Base-by-base conservation (phyloP, 2,797 vertebrate species). In the Platyrinchus mystaceus region DNA sequence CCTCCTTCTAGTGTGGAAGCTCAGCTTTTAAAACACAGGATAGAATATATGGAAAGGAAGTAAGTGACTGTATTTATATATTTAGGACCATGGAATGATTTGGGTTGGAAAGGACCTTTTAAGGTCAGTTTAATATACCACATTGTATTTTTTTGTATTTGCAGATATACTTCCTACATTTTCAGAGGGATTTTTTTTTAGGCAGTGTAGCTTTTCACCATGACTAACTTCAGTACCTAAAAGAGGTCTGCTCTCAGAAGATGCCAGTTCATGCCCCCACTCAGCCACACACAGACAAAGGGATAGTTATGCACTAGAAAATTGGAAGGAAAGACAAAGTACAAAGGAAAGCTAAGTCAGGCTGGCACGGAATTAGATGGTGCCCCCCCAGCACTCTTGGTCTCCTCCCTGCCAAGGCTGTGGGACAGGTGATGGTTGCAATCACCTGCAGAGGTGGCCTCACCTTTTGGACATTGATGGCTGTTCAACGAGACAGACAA, bases 1-100 rank as follows among this genome's bases (percentile, higher is more conserved):
- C 80, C 87, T 86, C 43, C 78, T 88, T 59, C 52, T 20, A 59
- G 34, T 53, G 76, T 46, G 67, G 81, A 95, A 96, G 74, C 62
- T 87, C 84, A 88, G 76, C 55, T 74, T 89, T 85, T 70, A 80
- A 74, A 93, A 59, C 56, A 52, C 12, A 30, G n/a, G 70, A 44
- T 1, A 47, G 36, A 80, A 62, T 1, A 2, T 27, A 37, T 16
- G 22, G 81, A 84, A 86, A 78, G 30, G 24, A 70, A 67, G 39
- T 47, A 62, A 69, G n/a, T 53, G 37, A 46, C 37, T 84, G 5
- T 68, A 44, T 39, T 32, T 84, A 12, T 39, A 24, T 86, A 92
- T 92, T 96, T 90, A 41, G 26, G 28, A 53, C 41, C 39, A 36
- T 3, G 30, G 34, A 39, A 71, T 41, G 52, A 19, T 28, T 71